A percentile compares a stretch with the other conserved stretches of the same genome.
These are phyloP conservation scores for Yponomeuta cagnagella DNA, from an alignment of 2,888 invertebrate species.

Conservation along the genomic window DNA sequence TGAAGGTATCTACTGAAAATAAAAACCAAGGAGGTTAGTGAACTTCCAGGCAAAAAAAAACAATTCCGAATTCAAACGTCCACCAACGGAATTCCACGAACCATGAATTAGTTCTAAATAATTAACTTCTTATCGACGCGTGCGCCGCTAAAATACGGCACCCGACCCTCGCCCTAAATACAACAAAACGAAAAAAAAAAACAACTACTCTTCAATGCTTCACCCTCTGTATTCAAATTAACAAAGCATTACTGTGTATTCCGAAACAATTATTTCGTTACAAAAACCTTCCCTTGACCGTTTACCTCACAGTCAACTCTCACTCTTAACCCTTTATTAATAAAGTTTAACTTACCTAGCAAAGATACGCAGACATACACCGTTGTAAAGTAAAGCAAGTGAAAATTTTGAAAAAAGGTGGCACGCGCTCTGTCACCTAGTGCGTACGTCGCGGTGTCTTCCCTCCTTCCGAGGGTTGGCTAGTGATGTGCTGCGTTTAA, in stretches of 20 bases:
- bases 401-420: slow-evolving; percentile 68
- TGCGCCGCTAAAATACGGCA: slow-evolving; percentile 52
- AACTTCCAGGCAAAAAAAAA: slow-evolving; percentile 28
- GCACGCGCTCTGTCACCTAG: slow-evolving; percentile 59
- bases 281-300: slow-evolving; percentile 33
- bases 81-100: slow-evolving; percentile 50
- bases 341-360: slow-evolving; percentile 26
- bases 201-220: slow-evolving; percentile 26
- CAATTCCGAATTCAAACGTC: slow-evolving; percentile 39
- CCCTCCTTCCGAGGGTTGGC: slow-evolving; percentile 48
- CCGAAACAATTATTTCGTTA: slow-evolving; percentile 61
- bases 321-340: accelerated
- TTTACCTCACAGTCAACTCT: not conserved
- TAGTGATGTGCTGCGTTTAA: slow-evolving; percentile 33
- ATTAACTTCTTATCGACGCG: slow-evolving; percentile 68
- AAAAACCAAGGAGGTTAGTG: slow-evolving; percentile 7
- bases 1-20: slow-evolving; percentile 14
- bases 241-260: slow-evolving; percentile 71
- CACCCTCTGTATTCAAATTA: slow-evolving; percentile 68
- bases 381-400: slow-evolving; percentile 50
- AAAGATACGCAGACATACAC: slow-evolving; percentile 22
- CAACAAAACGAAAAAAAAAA: slow-evolving; percentile 30
- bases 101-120: slow-evolving; percentile 71
- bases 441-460: slow-evolving; percentile 35
- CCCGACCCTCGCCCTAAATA: slow-evolving; percentile 34